Evolutionary conservation across 2,113 vertebrate genomes (phyloP).

Genomic region (Boleophthalmus pectinirostris): DNA sequence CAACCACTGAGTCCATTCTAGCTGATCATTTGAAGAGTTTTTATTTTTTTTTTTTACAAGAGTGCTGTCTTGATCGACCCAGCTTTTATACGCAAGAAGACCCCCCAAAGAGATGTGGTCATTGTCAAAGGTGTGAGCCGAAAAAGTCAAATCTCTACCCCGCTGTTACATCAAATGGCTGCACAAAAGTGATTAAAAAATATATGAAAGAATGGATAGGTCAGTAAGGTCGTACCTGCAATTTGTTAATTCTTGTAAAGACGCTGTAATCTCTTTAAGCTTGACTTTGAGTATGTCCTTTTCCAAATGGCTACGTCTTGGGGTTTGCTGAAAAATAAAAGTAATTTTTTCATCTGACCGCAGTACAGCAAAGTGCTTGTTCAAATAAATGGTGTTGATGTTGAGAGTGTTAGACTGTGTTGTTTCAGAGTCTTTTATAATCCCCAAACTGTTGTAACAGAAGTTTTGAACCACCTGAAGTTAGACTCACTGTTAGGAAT

Average conservation of each 20-base stretch:
- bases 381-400: no score
- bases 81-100: background rate
- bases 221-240: background rate
- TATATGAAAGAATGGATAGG: background rate
- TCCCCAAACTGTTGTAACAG: no score
- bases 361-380: no score
- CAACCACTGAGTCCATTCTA: conserved; percentile 1
- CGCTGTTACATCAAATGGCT: conserved; percentile 10
- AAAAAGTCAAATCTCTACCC: background rate
- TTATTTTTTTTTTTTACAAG: background rate
- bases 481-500: no score
- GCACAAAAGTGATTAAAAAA: conserved; percentile 15
- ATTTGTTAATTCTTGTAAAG: background rate
- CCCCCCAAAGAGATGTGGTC: background rate
- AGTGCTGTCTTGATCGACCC: background rate
- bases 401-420: no score
- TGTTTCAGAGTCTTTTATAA: no score
- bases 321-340: no score
- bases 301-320: no score
- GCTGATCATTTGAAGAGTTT: conserved; percentile 1
- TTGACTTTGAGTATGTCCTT: no score
- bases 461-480: no score
- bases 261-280: background rate
- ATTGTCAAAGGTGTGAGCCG: background rate
- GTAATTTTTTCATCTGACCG: no score